These are phyloP conservation scores for Geotria australis DNA, from an alignment of 2,797 vertebrate genomes.

Conservation along the genomic window DNA sequence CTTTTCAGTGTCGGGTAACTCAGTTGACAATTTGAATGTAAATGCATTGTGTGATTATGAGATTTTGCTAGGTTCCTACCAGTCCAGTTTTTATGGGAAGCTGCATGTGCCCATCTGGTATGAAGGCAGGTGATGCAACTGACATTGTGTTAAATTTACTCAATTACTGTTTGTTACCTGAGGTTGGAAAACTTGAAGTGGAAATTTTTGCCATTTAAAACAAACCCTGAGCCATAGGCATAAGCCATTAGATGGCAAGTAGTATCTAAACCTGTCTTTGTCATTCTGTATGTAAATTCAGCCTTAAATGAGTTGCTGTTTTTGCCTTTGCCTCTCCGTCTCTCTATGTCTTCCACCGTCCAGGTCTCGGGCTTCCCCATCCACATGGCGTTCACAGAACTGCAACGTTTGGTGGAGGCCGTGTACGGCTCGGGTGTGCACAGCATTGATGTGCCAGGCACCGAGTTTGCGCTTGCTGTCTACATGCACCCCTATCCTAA, in stretches of 20 bases:
- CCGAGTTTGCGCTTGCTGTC: constrained; percentile 72
- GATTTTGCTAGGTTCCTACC: too few species aligned
- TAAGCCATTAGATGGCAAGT: neutral
- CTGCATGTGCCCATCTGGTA: too few species aligned
- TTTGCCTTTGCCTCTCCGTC: too few species aligned
- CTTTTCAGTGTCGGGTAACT: too few species aligned
- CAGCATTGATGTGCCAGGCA: constrained; percentile 27
- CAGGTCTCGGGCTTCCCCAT: constrained; percentile 84
- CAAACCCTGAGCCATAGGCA: neutral
- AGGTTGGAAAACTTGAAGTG: too few species aligned
- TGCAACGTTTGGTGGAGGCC: constrained; percentile 43
- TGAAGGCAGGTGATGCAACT: too few species aligned
- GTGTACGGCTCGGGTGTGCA: constrained; percentile 76
- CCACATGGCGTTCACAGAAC: constrained; percentile 56
- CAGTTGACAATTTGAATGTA: too few species aligned
- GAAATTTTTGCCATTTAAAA: too few species aligned
- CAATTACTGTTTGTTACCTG: too few species aligned
- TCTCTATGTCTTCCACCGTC: constrained; percentile 1
- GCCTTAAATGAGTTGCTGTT: neutral
- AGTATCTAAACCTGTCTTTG: neutral
- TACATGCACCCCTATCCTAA: constrained; percentile 66
- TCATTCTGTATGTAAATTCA: neutral
- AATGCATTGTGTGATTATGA: too few species aligned
- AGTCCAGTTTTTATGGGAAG: too few species aligned
- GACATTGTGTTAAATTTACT: too few species aligned